phyloP scores from a whole-genome alignment of 2,113 vertebrate genomes.

The Nipponia nippon region DNA sequence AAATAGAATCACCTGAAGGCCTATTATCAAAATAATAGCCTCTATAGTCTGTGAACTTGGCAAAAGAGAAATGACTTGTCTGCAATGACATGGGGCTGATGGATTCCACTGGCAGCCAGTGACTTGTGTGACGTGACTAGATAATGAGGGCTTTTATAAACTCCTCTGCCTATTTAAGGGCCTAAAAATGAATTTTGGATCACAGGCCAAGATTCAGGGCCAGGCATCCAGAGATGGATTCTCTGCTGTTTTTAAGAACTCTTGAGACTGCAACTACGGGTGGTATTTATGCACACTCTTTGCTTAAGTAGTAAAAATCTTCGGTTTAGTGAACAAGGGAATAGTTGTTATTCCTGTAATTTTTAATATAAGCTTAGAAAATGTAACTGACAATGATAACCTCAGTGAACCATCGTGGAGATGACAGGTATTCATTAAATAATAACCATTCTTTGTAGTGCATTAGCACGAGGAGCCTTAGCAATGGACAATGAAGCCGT shows the following conservation, averaged over 20 bases:
- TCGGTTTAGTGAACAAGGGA: background rate
- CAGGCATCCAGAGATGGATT: background rate
- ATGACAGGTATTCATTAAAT: constrained; percentile 7
- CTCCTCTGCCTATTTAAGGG: background rate
- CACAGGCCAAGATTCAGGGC: background rate
- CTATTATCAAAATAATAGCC: background rate
- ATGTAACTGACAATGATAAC: background rate
- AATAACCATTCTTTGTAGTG: constrained; percentile 18
- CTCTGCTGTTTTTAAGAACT: constrained; percentile 4
- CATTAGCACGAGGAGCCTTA: background rate
- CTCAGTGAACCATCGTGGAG: background rate
- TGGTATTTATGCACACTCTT: background rate
- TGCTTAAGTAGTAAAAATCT: background rate
- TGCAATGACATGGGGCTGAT: background rate
- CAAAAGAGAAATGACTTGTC: background rate
- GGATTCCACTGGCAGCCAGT: background rate
- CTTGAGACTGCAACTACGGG: background rate
- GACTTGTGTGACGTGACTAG: background rate
- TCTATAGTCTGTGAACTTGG: background rate
- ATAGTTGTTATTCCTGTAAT: background rate
- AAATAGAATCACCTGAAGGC: background rate
- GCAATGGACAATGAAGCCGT: background rate
- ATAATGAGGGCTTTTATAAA: background rate
- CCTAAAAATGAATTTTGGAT: background rate
- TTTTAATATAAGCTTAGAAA: constrained; percentile 21